These are phyloP conservation scores for Martes flavigula DNA, from an alignment of 2,797 vertebrate genomes.

Conservation along the genomic window DNA sequence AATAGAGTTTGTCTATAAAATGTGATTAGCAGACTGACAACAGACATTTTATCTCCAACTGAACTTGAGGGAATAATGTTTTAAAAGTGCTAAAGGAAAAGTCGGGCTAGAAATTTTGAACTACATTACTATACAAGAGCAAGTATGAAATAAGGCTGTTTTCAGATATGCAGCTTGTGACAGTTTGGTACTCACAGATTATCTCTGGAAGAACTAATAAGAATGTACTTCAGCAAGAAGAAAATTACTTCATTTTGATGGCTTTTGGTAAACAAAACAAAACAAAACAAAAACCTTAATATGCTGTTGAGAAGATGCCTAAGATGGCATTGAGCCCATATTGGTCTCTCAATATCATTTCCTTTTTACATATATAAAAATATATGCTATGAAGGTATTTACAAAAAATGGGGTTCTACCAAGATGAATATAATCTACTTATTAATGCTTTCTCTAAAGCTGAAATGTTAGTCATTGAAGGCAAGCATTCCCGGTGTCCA, in stretches of 20 bases:
- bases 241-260: not conserved
- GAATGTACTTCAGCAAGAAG: not conserved
- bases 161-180: not conserved
- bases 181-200: not conserved
- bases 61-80: not conserved
- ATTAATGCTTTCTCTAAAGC: not conserved
- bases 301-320: not conserved
- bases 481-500: not conserved
- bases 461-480: not conserved
- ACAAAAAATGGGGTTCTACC: not conserved
- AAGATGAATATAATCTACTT: not conserved
- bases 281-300: not conserved
- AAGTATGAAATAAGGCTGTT: not conserved
- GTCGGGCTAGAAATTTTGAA: not conserved
- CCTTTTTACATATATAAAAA: not conserved
- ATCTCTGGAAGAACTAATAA: not conserved
- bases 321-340: not conserved
- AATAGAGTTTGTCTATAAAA: not conserved
- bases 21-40: not conserved
- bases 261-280: not conserved
- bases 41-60: not conserved
- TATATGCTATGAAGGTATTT: not conserved
- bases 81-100: not conserved
- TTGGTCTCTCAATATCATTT: not conserved
- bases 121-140: not conserved